Evolutionary conservation across 2,113 vertebrate species (phyloP).

Genomic region (Trachemys scripta): DNA sequence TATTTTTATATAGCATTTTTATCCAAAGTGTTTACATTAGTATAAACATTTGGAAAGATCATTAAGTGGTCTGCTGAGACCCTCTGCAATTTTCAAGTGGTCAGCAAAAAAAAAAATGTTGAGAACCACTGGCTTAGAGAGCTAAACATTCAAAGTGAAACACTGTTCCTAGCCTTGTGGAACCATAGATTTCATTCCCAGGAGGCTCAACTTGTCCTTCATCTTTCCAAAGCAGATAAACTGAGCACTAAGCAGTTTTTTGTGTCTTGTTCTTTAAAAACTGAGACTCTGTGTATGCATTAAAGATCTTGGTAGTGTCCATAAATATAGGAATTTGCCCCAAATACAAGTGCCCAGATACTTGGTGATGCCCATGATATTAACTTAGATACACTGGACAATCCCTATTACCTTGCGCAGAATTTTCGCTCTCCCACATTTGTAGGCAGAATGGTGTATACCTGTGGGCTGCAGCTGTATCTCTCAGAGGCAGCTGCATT

Average conservation of each 20-base stretch:
- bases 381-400: not conserved
- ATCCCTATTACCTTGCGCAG: not conserved
- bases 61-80: too few species aligned
- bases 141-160: not conserved
- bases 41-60: too few species aligned
- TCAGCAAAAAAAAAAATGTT: too few species aligned
- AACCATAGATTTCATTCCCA: not conserved
- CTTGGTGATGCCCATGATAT: too few species aligned
- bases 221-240: not conserved
- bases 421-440: not conserved
- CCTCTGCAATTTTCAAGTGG: too few species aligned
- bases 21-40: too few species aligned
- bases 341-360: not conserved
- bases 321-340: not conserved
- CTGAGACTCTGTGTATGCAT: not conserved
- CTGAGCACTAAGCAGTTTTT: not conserved
- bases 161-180: rapidly evolving
- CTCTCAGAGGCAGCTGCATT: not conserved
- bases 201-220: not conserved
- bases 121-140: too few species aligned
- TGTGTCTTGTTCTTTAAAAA: not conserved
- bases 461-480: not conserved
- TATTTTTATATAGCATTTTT: too few species aligned
- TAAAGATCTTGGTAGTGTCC: not conserved
- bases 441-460: not conserved